phyloP scores from a whole-genome alignment of 2,113 vertebrate species.

The Ciconia maguari region DNA sequence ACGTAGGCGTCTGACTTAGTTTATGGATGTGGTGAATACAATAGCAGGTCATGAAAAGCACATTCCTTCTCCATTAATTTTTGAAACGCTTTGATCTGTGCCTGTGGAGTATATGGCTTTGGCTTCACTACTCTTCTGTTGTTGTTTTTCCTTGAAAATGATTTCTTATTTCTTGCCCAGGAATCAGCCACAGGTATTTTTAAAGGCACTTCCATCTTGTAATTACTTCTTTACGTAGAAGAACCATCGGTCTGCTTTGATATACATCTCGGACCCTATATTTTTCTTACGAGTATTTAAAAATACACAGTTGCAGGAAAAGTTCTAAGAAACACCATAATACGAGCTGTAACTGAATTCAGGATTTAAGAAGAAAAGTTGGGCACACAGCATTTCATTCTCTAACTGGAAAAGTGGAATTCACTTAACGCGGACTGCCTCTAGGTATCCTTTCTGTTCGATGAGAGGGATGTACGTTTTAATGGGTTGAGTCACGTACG shows the following conservation, averaged over 20 bases:
- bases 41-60: not conserved
- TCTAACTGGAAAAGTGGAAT: not conserved
- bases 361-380: not conserved
- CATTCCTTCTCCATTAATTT: not conserved
- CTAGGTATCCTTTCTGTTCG: not conserved
- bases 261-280: not conserved
- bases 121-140: not conserved
- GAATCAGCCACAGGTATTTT: not conserved
- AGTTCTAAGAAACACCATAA: not conserved
- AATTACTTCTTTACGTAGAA: not conserved
- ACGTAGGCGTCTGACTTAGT: fast-evolving
- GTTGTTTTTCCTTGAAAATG: not conserved
- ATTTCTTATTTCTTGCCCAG: not conserved
- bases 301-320: not conserved
- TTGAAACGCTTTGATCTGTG: not conserved
- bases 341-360: not conserved
- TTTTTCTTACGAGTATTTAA: not conserved
- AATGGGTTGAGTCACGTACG: not conserved
- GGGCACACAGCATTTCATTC: not conserved
- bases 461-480: not conserved
- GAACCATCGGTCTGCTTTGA: not conserved
- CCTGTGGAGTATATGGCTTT: not conserved
- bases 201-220: not conserved
- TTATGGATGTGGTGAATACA: not conserved
- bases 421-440: fast-evolving